A percentile compares a stretch with the other conserved stretches of the same genome.
phyloP scores from a whole-genome alignment of 2,113 vertebrate genomes.

The Rhegmatorhina hoffmannsi region DNA sequence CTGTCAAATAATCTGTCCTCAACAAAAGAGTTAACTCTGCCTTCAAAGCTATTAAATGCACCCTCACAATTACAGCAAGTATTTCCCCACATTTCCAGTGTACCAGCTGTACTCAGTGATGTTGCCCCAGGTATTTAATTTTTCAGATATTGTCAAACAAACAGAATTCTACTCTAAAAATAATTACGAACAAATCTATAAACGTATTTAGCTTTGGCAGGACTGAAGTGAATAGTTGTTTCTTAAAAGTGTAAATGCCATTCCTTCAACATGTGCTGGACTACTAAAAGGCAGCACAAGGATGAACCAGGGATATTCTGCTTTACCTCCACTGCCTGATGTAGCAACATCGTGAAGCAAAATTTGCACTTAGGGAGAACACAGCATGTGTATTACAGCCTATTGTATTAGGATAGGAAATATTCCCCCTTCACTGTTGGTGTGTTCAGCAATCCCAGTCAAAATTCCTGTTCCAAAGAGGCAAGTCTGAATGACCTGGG shows the following conservation, averaged over 20 bases:
- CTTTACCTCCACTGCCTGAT: not conserved
- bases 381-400: not conserved
- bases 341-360: not conserved
- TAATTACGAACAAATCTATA: conserved; percentile 55
- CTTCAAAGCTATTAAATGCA: not conserved
- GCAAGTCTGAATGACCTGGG: not conserved
- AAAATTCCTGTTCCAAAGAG: not conserved
- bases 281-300: rapidly evolving
- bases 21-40: not conserved
- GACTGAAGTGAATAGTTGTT: not conserved
- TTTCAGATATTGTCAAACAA: conserved; percentile 62
- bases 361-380: not conserved
- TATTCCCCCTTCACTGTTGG: not conserved
- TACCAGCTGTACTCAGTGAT: not conserved
- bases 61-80: not conserved
- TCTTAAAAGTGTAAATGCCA: not conserved
- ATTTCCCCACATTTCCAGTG: not conserved
- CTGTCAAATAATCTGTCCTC: not conserved
- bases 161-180: conserved; percentile 62
- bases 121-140: conserved; percentile 54
- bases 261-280: not conserved
- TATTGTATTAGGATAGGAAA: not conserved
- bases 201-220: conserved; percentile 32
- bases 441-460: not conserved
- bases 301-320: not conserved